phyloP scores from a whole-genome alignment of 1,140 invertebrate genomes.

The Nymphalis io region DNA sequence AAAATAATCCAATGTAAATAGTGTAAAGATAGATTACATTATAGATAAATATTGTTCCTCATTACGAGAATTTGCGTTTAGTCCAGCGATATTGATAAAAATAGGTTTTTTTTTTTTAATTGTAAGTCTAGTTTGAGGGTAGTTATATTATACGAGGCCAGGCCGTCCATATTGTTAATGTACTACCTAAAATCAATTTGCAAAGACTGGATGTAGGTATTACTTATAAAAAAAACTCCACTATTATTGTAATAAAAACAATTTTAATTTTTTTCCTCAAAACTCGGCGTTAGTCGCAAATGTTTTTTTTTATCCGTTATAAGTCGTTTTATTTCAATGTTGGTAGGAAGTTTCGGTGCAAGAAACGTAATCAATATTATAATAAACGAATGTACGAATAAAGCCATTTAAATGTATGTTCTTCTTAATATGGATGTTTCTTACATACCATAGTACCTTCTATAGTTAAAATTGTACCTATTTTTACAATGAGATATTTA shows the following conservation, averaged over 20 bases:
- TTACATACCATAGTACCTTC: conserved; percentile 55
- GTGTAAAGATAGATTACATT: conserved; percentile 34
- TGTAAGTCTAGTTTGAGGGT: conserved; percentile 34
- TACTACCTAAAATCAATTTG: conserved; percentile 53
- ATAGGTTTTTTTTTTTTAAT: conserved; percentile 13
- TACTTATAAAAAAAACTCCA: background rate
- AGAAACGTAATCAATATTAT: conserved; percentile 21
- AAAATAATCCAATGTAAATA: conserved; percentile 42
- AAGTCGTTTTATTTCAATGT: background rate
- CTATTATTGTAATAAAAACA: background rate
- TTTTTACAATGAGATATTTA: conserved; percentile 74
- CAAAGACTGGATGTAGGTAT: conserved; percentile 56
- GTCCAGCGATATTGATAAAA: conserved; percentile 37
- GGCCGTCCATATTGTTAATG: conserved; percentile 66
- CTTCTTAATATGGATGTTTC: conserved; percentile 45
- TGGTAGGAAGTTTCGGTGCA: conserved; percentile 7
- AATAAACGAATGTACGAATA: conserved; percentile 36
- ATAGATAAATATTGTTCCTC: conserved; percentile 36
- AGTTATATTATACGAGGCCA: conserved; percentile 54
- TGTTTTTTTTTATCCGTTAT: background rate
- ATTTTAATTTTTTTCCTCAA: background rate
- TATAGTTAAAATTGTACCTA: conserved; percentile 50
- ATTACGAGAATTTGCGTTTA: conserved; percentile 34
- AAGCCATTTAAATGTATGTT: conserved; percentile 47
- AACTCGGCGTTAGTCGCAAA: background rate